These are phyloP conservation scores for Cynopterus brachyotis DNA, from an alignment of 2,113 vertebrate genomes.

Conservation along the genomic window DNA sequence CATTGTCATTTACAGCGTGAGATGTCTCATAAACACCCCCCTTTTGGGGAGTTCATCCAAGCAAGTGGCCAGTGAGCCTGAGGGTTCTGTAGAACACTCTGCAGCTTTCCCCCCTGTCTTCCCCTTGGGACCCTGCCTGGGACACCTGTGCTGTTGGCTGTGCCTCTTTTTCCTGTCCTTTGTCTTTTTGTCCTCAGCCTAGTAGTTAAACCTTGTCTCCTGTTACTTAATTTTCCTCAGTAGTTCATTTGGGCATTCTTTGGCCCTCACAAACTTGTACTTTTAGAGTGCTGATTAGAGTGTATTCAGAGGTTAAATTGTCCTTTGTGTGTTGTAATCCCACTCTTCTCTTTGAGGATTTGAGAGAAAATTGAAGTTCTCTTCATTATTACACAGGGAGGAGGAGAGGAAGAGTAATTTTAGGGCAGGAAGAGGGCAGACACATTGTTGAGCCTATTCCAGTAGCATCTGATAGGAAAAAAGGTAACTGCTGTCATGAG, in stretches of 20 bases:
- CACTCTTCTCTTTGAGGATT: not conserved
- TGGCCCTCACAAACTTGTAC: not conserved
- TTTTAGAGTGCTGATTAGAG: not conserved
- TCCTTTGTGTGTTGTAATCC: not conserved
- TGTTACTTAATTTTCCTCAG: not conserved
- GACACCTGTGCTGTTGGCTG: not conserved
- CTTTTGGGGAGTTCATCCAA: not conserved
- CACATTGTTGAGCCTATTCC: not conserved
- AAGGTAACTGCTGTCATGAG: not conserved
- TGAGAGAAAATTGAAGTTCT: not conserved
- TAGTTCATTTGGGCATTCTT: not conserved
- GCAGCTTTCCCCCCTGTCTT: rapidly evolving
- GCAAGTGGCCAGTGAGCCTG: not conserved
- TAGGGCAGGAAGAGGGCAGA: not conserved
- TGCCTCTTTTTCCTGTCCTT: not conserved
- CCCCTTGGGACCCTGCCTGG: not conserved
- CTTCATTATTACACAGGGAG: not conserved
- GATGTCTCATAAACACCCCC: not conserved
- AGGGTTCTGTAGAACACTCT: not conserved
- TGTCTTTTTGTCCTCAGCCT: not conserved
- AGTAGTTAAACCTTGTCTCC: not conserved
- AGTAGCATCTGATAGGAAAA: not conserved
- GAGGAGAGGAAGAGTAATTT: not conserved
- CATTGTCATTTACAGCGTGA: not conserved
- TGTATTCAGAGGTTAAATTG: not conserved